phyloP scores from a whole-genome alignment of 2,888 invertebrate species.

The Ectobius pallidus region DNA sequence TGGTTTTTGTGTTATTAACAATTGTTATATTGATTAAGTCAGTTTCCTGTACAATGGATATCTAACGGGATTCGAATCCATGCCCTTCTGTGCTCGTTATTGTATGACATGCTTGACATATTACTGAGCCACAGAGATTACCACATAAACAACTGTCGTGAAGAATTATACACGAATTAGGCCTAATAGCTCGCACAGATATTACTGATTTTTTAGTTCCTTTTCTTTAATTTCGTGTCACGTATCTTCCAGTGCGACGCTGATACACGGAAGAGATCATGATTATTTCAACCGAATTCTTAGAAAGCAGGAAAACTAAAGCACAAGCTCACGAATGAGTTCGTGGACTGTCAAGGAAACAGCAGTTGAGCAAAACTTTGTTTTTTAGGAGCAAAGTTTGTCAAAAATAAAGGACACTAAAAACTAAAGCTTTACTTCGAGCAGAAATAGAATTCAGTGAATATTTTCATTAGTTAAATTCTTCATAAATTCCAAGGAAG shows the following conservation, averaged over 20 bases:
- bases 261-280: background rate
- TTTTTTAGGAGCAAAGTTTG: background rate
- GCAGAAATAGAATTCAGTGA: background rate
- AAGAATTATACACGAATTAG: too few species aligned
- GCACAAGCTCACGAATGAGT: background rate
- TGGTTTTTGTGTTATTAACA: too few species aligned
- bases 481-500: background rate
- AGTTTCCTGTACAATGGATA: too few species aligned
- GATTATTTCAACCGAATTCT: constrained; percentile 5
- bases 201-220: too few species aligned
- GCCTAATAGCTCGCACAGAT: too few species aligned
- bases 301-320: background rate
- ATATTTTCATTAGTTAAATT: background rate
- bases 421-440: background rate
- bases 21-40: too few species aligned
- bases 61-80: too few species aligned
- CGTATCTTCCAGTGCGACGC: background rate
- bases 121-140: too few species aligned
- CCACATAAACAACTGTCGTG: too few species aligned
- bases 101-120: too few species aligned
- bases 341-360: constrained; percentile 5
- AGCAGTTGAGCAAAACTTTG: background rate
- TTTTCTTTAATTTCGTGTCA: too few species aligned
- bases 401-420: background rate
- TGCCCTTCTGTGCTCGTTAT: too few species aligned